These are phyloP conservation scores for Chloroclysta siterata DNA, from an alignment of 2,888 invertebrate species.

Conservation along the genomic window DNA sequence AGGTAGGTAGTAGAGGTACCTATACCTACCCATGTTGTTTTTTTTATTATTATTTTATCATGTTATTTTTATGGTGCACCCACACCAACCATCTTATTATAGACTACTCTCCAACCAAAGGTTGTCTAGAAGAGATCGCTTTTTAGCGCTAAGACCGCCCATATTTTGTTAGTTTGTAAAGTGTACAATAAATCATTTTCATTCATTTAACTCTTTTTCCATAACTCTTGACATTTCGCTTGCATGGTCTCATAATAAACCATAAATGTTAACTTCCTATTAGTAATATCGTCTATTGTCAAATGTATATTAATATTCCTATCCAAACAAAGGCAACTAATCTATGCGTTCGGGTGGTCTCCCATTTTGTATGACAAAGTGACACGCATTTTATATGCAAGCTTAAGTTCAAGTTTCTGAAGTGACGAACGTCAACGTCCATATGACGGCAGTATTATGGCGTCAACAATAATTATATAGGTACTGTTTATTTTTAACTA, in stretches of 20 bases:
- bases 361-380: conserved; percentile 53
- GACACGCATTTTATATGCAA: conserved; percentile 58
- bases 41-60: too few species aligned
- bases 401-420: conserved; percentile 10
- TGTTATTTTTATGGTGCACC: too few species aligned
- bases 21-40: too few species aligned
- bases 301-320: conserved; percentile 39
- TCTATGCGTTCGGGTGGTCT: conserved; percentile 58
- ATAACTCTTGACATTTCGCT: neutral
- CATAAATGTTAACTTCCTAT: conserved; percentile 16
- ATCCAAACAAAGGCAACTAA: conserved; percentile 51
- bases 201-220: too few species aligned
- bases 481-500: too few species aligned
- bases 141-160: too few species aligned
- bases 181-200: too few species aligned
- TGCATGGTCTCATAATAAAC: neutral
- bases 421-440: neutral
- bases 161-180: too few species aligned
- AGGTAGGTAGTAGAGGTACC: too few species aligned
- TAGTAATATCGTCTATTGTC: conserved; percentile 36
- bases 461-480: neutral
- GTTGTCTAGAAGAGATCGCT: too few species aligned
- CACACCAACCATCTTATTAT: too few species aligned
- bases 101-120: too few species aligned
- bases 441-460: neutral